Evolutionary conservation across 2,797 vertebrate species (phyloP).

Genomic region (Salarias fasciatus): DNA sequence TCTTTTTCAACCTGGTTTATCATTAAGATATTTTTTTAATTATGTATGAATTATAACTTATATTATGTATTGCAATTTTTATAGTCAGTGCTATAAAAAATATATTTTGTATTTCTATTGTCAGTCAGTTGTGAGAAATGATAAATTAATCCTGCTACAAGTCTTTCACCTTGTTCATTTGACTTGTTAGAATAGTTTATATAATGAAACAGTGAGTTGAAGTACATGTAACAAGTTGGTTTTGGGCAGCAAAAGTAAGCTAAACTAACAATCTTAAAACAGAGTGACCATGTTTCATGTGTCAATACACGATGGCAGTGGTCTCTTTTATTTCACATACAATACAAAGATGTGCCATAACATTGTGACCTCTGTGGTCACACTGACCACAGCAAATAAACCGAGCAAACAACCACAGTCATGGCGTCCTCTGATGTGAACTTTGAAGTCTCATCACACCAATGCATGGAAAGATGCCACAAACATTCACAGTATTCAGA

Average conservation of each 20-base stretch:
- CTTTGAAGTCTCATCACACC: slow-evolving; percentile 51
- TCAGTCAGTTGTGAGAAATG: too few relatives aligned
- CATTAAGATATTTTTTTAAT: too few relatives aligned
- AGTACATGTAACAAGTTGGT: too few relatives aligned
- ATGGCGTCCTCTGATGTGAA: slow-evolving; percentile 41
- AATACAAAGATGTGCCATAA: slow-evolving; percentile 23
- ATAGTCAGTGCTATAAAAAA: too few relatives aligned
- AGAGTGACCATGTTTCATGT: neutral
- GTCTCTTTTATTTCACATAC: neutral
- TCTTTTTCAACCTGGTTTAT: too few relatives aligned
- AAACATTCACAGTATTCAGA: neutral
- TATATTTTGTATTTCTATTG: too few relatives aligned
- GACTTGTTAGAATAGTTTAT: too few relatives aligned
- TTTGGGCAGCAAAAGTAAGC: neutral
- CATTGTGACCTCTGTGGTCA: slow-evolving; percentile 54
- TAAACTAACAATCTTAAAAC: neutral
- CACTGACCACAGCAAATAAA: slow-evolving; percentile 60
- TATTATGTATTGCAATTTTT: too few relatives aligned
- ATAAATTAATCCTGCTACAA: too few relatives aligned
- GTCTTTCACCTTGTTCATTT: too few relatives aligned
- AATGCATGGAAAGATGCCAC: slow-evolving; percentile 4
- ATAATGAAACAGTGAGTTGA: too few relatives aligned
- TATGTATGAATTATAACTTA: too few relatives aligned
- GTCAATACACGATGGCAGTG: neutral
- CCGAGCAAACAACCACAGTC: slow-evolving; percentile 58